A percentile compares a stretch with the other conserved stretches of the same genome.
Evolutionary conservation across 1,140 invertebrate species (phyloP).

Genomic region (Pseudoatta argentina): DNA sequence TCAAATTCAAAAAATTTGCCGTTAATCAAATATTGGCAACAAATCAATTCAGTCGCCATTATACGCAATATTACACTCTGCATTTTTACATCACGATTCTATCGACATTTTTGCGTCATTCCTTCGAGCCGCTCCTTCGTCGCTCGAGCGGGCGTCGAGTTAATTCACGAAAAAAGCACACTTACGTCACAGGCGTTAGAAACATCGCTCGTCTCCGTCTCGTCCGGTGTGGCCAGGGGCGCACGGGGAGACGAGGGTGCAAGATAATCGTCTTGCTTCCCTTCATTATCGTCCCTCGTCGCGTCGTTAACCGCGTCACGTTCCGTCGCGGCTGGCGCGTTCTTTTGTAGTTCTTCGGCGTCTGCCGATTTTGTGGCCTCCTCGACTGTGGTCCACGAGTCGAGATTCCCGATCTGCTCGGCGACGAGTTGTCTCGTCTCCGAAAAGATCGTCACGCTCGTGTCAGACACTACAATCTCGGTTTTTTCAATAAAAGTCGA

Average conservation of each 20-base stretch:
- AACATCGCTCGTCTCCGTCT: conserved; percentile 79
- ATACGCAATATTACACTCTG: no score
- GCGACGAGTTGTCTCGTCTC: conserved; percentile 56
- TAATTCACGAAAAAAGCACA: conserved; percentile 67
- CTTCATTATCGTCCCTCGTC: conserved; percentile 21
- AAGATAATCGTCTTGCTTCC: conserved; percentile 22
- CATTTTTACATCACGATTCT: no score
- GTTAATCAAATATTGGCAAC: no score
- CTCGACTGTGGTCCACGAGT: conserved; percentile 76
- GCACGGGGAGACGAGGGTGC: conserved; percentile 60
- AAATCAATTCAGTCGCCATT: no score
- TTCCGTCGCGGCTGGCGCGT: conserved; percentile 6
- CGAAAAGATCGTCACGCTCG: conserved; percentile 49
- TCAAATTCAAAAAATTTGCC: no score
- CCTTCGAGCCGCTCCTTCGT: neutral
- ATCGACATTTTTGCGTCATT: neutral
- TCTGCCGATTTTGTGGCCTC: conserved; percentile 63
- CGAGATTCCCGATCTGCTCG: conserved; percentile 50
- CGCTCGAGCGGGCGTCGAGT: neutral
- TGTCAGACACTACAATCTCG: conserved; percentile 56
- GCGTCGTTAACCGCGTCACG: neutral
- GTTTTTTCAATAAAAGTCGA: conserved; percentile 70
- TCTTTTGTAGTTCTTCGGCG: neutral
- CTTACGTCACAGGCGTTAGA: conserved; percentile 82
- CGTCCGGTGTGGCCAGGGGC: conserved; percentile 78